Base-by-base conservation (phyloP, 2,888 invertebrate genomes). In the Cryptocephalus primarius region DNA sequence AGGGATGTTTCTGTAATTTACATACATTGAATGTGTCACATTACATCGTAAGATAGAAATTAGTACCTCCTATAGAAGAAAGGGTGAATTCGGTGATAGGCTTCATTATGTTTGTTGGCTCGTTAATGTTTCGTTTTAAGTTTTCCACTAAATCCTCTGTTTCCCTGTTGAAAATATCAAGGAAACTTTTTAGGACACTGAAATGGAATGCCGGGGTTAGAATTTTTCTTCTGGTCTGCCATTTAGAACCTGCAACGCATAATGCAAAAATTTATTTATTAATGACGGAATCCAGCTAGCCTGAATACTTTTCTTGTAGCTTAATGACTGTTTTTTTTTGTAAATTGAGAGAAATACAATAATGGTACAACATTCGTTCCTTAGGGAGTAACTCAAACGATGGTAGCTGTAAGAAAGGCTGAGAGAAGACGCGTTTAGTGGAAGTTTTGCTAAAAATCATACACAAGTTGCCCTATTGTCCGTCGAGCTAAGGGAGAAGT, bases 181-280 rank as follows among this genome's bases (percentile, higher is more conserved):
- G 33, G 44, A 56, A 58, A 8, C 53, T 47, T 43, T 55, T 55
- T 9, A 58, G 33, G 14, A 58, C 55, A 14, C 44, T 53, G 31
- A 58, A 56, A 41, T 58, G 58, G 40, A 58, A 58, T 6, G 58
- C 54, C 14, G 58, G 55, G 14, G 58, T 58, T 39, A 58, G 39
- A 32, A 58, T 52, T 45, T 55, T 55, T 32, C 58, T 44, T 39
- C 58, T 45, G 1, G 36, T 45, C 32, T 54, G 53, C 58, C 58
- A 58, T 52, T 55, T 55, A 1, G 44, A 11, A 44, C 53, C 55
- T 54, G 32, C 10, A 39, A 36, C n/a, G n/a, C n/a, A n/a, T n/a
- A n/a, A n/a, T n/a, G n/a, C 47, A 39, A 39, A 39, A 39, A n/a
- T n/a, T n/a, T 22, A 22, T 22, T 22, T 22, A 22, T 4, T 22